Conservation (phyloP, 2,888 invertebrate genomes). For the Andrena praecox region DNA sequence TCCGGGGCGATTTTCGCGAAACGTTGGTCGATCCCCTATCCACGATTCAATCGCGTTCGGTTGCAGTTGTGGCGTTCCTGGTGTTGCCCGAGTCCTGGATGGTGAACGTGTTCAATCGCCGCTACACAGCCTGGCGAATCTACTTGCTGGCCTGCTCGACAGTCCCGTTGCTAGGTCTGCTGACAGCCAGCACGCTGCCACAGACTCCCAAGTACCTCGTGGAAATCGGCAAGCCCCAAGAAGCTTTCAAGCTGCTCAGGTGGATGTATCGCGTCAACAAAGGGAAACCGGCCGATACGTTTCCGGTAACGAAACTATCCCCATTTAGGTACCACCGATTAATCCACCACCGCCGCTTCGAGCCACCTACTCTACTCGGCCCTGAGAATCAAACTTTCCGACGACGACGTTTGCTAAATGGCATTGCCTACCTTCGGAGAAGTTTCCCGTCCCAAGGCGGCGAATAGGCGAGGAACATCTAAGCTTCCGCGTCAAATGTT, state of each 20-base stretch:
- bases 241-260: conserved; percentile 88
- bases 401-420: too few relatives aligned
- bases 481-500: too few relatives aligned
- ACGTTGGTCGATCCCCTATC: too few relatives aligned
- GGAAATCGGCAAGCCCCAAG: conserved; percentile 88
- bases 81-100: conserved; percentile 81
- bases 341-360: background rate
- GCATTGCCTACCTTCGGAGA: too few relatives aligned
- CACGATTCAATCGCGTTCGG: conserved; percentile 9
- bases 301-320: conserved; percentile 86
- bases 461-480: too few relatives aligned
- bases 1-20: too few relatives aligned
- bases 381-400: background rate
- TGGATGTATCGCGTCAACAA: conserved; percentile 90
- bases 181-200: conserved; percentile 88
- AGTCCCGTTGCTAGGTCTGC: conserved; percentile 89
- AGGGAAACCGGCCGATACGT: conserved; percentile 87
- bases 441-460: too few relatives aligned
- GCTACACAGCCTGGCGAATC: conserved; percentile 85
- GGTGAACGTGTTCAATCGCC: conserved; percentile 71
- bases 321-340: background rate
- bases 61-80: conserved; percentile 83
- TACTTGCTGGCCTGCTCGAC: conserved; percentile 85
- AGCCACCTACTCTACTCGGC: background rate
- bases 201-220: conserved; percentile 93